Percentiles rank a stretch among this genome's conserved stretches.
These are phyloP conservation scores for Suncus etruscus DNA, from an alignment of 2,113 vertebrate genomes.

Conservation along the genomic window DNA sequence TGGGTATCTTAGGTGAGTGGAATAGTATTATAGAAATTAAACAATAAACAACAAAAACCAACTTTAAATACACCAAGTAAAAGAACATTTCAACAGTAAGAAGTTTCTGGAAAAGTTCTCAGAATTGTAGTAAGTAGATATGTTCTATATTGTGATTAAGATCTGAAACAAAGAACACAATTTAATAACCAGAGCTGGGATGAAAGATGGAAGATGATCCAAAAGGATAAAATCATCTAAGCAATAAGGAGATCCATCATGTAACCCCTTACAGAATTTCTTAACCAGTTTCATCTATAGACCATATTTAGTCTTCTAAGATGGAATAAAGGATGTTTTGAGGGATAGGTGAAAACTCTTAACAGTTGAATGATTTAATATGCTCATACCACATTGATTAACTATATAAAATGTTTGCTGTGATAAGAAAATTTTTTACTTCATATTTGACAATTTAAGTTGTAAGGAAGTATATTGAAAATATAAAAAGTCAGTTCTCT, in stretches of 20 bases:
- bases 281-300: background rate
- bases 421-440: no score
- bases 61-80: conserved; percentile 23
- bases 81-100: background rate
- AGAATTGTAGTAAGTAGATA: background rate
- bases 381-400: background rate
- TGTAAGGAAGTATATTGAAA: no score
- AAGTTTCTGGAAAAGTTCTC: background rate
- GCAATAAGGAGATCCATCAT: background rate
- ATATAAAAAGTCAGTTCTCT: background rate
- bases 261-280: background rate
- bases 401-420: no score
- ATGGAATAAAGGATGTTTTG: background rate
- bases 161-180: background rate
- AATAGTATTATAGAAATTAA: background rate
- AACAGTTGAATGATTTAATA: background rate
- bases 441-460: no score
- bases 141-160: background rate
- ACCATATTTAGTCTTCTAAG: background rate
- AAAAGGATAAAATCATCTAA: background rate
- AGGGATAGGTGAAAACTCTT: background rate
- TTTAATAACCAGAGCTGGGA: background rate
- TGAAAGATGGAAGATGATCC: background rate
- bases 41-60: background rate
- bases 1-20: background rate